These are phyloP conservation scores for Picus viridis DNA, from an alignment of 2,797 vertebrate species.

Conservation along the genomic window DNA sequence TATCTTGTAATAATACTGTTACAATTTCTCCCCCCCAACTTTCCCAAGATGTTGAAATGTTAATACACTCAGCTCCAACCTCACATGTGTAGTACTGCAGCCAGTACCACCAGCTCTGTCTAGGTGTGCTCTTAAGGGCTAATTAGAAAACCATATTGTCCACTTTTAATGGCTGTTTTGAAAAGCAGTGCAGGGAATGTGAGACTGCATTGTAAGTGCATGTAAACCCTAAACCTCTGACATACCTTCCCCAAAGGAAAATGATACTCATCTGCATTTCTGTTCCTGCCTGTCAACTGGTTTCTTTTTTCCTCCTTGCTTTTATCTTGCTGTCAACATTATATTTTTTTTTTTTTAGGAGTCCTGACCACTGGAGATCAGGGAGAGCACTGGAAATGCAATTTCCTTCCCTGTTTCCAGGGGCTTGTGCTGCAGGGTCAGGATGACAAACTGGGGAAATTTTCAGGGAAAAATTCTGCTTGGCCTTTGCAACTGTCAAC, in stretches of 20 bases:
- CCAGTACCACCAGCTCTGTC: not conserved
- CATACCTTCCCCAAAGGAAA: not conserved
- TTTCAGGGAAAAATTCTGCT: not conserved
- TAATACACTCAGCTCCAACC: not conserved
- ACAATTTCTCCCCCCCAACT: not conserved
- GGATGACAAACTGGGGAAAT: not conserved
- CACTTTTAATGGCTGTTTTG: not conserved
- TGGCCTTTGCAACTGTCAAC: not conserved
- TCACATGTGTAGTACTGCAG: accelerated
- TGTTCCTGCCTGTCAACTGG: not conserved
- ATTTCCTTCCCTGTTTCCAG: not conserved
- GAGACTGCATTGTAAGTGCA: not conserved
- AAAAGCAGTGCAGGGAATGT: not conserved
- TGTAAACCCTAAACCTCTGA: not conserved
- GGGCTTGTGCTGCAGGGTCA: not conserved
- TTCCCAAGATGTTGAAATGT: not conserved
- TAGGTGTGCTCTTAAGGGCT: not conserved
- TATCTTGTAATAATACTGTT: not conserved
- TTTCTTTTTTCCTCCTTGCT: not conserved
- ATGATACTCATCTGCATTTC: not conserved
- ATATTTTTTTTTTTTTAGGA: not conserved
- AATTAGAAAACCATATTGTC: not conserved
- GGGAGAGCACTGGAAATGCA: not conserved
- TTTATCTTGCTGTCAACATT: not conserved
- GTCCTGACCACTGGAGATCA: not conserved